A percentile compares a stretch with the other conserved stretches of the same genome.
Evolutionary conservation across 1,140 invertebrate genomes (phyloP).

Genomic region (Ditylenchus dipsaci): DNA sequence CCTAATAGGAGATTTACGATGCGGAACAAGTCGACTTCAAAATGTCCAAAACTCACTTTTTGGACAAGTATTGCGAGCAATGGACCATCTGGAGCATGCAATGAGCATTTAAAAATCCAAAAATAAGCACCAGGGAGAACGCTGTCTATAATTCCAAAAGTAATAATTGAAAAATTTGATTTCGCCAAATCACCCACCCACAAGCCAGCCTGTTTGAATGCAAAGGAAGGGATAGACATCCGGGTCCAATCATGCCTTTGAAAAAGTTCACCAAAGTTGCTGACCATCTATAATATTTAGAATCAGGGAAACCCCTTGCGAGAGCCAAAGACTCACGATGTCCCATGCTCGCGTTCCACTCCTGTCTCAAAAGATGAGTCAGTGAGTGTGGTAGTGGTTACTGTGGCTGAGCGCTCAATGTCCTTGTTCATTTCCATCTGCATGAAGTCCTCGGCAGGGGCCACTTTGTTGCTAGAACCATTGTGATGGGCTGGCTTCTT

Average conservation of each 20-base stretch:
- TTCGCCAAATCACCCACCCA: slow-evolving; percentile 17
- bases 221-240: slow-evolving; percentile 50
- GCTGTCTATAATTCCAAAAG: slow-evolving; percentile 34
- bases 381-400: neutral
- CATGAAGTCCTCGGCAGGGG: too few species aligned
- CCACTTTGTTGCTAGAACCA: too few species aligned
- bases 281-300: slow-evolving; percentile 6
- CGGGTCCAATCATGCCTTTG: slow-evolving; percentile 54
- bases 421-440: too few species aligned
- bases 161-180: neutral
- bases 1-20: too few species aligned
- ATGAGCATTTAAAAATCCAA: slow-evolving; percentile 45
- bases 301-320: too few species aligned
- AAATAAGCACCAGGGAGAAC: slow-evolving; percentile 39
- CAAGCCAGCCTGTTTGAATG: slow-evolving; percentile 53
- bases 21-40: too few species aligned
- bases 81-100: slow-evolving; percentile 54
- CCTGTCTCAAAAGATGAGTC: neutral
- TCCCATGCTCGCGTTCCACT: neutral
- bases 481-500: too few species aligned
- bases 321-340: too few species aligned
- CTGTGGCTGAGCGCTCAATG: neutral
- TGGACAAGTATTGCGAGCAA: slow-evolving; percentile 48
- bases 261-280: slow-evolving; percentile 45
- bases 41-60: slow-evolving; percentile 27